Evolutionary conservation across 2,113 vertebrate species (phyloP).

Genomic region (Sceloporus undulatus): DNA sequence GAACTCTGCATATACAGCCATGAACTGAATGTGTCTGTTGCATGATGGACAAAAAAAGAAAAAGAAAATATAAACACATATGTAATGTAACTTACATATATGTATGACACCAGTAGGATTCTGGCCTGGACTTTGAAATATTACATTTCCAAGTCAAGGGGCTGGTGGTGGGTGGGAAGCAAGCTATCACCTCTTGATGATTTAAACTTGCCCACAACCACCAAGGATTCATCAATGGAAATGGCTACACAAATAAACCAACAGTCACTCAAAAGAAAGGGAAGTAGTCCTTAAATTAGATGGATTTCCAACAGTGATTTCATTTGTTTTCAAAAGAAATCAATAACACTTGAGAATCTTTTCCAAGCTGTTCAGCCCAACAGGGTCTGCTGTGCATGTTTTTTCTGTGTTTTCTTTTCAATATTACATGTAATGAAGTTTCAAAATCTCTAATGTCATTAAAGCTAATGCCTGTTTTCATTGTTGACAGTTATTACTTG

Average conservation of each 20-base stretch:
- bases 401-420: neutral
- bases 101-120: too few relatives aligned
- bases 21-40: too few relatives aligned
- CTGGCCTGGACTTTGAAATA: neutral
- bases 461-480: constrained; percentile 14
- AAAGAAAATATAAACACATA: too few relatives aligned
- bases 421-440: neutral
- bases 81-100: too few relatives aligned
- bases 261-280: neutral
- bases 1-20: too few relatives aligned
- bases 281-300: too few relatives aligned
- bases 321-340: neutral
- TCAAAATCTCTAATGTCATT: neutral
- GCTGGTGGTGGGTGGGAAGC: too few relatives aligned
- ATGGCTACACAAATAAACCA: neutral
- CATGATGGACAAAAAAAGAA: too few relatives aligned
- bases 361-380: neutral
- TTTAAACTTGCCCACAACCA: neutral
- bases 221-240: neutral
- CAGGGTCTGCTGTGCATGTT: neutral
- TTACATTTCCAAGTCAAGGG: neutral
- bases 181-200: too few relatives aligned
- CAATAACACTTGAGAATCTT: neutral
- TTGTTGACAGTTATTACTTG: constrained; percentile 13
- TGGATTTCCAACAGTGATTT: neutral